phyloP scores from a whole-genome alignment of 2,888 invertebrate species.

The Thera britannica region DNA sequence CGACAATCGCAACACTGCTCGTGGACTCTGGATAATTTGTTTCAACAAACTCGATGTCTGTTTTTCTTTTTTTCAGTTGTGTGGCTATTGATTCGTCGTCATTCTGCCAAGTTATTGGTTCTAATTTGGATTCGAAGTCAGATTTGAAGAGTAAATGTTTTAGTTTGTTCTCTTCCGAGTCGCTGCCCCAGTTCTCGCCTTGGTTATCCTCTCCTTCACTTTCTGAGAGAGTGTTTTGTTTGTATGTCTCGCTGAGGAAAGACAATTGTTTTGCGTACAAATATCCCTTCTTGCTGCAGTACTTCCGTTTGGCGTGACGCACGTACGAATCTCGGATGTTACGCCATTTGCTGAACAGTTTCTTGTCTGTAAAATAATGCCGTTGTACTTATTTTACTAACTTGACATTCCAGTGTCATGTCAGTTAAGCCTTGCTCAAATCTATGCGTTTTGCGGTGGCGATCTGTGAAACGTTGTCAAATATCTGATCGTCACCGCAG shows the following conservation, averaged over 20 bases:
- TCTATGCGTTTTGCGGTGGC: too few species aligned
- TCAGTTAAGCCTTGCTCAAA: too few species aligned
- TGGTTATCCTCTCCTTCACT: conserved; percentile 55
- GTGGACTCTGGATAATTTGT: conserved; percentile 53
- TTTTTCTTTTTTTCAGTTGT: conserved; percentile 52
- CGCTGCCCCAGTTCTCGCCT: conserved; percentile 51
- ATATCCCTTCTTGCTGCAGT: conserved; percentile 58
- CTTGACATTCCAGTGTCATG: too few species aligned
- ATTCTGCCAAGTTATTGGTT: conserved; percentile 50
- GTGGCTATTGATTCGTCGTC: conserved; percentile 52
- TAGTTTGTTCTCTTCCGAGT: conserved; percentile 51
- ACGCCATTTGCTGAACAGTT: conserved; percentile 73
- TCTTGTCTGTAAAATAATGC: conserved; percentile 60
- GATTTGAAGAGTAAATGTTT: conserved; percentile 47
- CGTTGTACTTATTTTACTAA: background rate
- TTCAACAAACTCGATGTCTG: conserved; percentile 63
- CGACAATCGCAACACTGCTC: conserved; percentile 50
- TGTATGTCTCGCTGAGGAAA: conserved; percentile 62
- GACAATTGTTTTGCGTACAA: conserved; percentile 66
- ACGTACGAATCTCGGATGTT: conserved; percentile 75
- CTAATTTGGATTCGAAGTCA: conserved; percentile 45
- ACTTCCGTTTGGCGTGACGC: conserved; percentile 55
- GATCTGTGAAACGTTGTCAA: too few species aligned
- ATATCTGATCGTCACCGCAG: too few species aligned
- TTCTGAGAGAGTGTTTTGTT: conserved; percentile 50